Evolutionary conservation across 2,888 invertebrate species (phyloP).

Genomic region (Sarcophaga carnaria): DNA sequence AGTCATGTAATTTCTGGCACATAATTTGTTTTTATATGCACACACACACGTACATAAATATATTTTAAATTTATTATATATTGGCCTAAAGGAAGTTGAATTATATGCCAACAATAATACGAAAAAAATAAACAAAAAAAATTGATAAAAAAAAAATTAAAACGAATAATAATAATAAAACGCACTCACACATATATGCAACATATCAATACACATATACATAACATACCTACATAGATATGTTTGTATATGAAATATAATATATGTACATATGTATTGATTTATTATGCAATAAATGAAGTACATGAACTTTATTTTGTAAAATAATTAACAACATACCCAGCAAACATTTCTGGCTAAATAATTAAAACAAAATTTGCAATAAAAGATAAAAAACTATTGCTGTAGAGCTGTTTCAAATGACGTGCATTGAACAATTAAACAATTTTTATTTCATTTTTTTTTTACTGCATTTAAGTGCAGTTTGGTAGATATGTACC

Average conservation of each 20-base stretch:
- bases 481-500: background rate
- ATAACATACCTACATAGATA: no score
- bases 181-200: no score
- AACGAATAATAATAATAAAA: no score
- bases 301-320: background rate
- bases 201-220: no score
- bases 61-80: constrained; percentile 19
- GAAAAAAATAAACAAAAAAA: background rate
- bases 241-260: no score
- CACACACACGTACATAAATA: background rate
- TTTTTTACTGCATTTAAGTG: background rate
- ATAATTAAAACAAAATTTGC: no score
- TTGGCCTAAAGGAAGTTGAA: constrained; percentile 27
- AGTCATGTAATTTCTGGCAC: background rate
- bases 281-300: constrained; percentile 17
- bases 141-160: background rate
- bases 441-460: background rate
- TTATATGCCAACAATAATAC: constrained; percentile 27
- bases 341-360: background rate
- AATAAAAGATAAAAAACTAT: no score
- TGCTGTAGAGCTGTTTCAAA: no score
- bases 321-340: background rate
- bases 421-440: no score
- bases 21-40: background rate
- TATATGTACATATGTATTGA: background rate